Evolutionary conservation across 1,140 invertebrate species (phyloP), one percentile per base, ranked within the genome.

Genomic region (Trichoplusia ni): DNA sequence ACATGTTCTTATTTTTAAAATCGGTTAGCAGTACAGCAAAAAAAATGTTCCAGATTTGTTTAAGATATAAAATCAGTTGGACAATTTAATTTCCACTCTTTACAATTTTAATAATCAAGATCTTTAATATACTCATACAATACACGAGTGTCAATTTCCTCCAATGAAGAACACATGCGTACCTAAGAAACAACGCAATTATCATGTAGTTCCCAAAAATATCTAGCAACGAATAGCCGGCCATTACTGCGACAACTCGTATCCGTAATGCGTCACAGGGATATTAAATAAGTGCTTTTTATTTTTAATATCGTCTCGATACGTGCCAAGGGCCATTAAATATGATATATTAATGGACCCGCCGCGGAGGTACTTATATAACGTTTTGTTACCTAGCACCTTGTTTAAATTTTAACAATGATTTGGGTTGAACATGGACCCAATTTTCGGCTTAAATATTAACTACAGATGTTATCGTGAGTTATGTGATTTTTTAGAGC

Each of bases 251-350:
- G 25, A 29, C 8, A 47, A 29, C 11, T 46, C 18, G 25, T 47
- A 47, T 47, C 44, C 44, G 44, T n/a, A 6, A 29, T 29, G 13
- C n/a, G 23, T 29, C 25, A n/a, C 2, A 4, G 11, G n/a, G 19
- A 2, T 29, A 47, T 47, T 47, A 29, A 31, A 29, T 47, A 47
- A 47, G 14, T 16, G 44, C 23, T 47, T 47, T 47, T 47, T 47
- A 31, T 47, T 47, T 47, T 47, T 47, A 46, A 46, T 40, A 37
- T 25, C n/a, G 44, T 7, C 21, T 47, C 44, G 14, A 31, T 9
- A 47, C 25, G 44, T 47, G 44, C 44, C 44, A 47, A 47, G 44
- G n/a, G 25, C 44, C 29, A 47, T 47, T 47, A 47, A 47, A 38
- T 29, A 29, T 47, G 44, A 47, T 47, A 47, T 47, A 31, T 25